Evolutionary conservation across 1,140 invertebrate genomes (phyloP).

Genomic region (Drosophila funebris): DNA sequence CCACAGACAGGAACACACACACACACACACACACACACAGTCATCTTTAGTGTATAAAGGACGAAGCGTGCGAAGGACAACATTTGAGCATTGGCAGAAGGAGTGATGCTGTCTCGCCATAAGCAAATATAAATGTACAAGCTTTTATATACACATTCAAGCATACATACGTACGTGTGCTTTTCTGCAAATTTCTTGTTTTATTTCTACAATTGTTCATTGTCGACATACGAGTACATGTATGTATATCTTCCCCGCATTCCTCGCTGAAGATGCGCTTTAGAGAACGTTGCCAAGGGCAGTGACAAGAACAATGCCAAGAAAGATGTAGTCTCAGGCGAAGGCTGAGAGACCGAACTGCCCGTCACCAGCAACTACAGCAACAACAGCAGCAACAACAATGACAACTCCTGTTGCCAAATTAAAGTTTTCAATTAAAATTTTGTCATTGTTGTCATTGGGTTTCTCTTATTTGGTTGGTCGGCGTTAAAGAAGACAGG

Average conservation of each 20-base stretch:
- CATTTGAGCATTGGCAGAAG: constrained; percentile 54
- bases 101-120: constrained; percentile 76
- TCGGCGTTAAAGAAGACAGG: not conserved
- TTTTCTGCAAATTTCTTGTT: constrained; percentile 69
- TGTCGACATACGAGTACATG: constrained; percentile 5
- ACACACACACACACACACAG: constrained; percentile 39
- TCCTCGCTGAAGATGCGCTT: constrained; percentile 58
- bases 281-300: constrained; percentile 64
- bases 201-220: constrained; percentile 66
- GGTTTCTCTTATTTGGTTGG: not conserved
- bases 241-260: constrained; percentile 20
- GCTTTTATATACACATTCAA: constrained; percentile 13
- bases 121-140: constrained; percentile 50
- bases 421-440: constrained; percentile 82
- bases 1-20: constrained; percentile 29
- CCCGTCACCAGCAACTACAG: constrained; percentile 14
- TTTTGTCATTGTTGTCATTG: constrained; percentile 59
- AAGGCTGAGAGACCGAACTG: not conserved
- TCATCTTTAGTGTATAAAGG: constrained; percentile 33
- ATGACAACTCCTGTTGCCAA: constrained; percentile 58
- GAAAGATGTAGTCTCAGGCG: constrained; percentile 2
- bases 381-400: not conserved
- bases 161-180: not conserved
- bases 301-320: constrained; percentile 60
- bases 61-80: constrained; percentile 72